Conservation (phyloP, 2,888 invertebrate genomes). For the Mongoloraphidia duomilia region DNA sequence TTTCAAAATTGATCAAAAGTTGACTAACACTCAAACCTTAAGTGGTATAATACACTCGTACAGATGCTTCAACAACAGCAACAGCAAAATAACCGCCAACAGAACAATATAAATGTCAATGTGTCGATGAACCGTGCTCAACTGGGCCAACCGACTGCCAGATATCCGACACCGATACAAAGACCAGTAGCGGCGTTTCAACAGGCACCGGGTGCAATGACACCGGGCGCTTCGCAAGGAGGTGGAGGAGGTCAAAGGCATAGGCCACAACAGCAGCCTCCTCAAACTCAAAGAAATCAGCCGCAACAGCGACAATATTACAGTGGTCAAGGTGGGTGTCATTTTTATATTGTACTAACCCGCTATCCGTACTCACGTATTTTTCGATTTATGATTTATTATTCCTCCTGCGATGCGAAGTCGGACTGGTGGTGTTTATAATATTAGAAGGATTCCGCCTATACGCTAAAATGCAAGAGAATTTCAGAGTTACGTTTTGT, state of each 20-base stretch:
- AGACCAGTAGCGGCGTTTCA: slow-evolving; percentile 36
- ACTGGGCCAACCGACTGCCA: slow-evolving; percentile 24
- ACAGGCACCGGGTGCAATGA: slow-evolving; percentile 28
- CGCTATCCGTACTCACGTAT: slow-evolving; percentile 2
- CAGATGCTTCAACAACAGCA: no score
- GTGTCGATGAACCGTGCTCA: slow-evolving; percentile 12
- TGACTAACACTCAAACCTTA: no score
- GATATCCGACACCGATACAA: slow-evolving; percentile 38
- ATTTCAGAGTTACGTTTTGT: background rate
- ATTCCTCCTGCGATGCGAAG: no score
- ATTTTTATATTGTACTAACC: slow-evolving; percentile 1
- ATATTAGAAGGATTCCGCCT: no score
- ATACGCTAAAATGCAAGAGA: no score
- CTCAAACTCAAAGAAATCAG: slow-evolving; percentile 14
- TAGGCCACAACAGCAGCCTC: slow-evolving; percentile 24
- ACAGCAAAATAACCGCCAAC: slow-evolving; percentile 4
- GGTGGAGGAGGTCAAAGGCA: slow-evolving; percentile 27
- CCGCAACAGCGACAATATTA: slow-evolving; percentile 36
- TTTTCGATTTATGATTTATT: no score
- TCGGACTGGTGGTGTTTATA: no score
- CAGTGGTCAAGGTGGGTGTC: slow-evolving; percentile 31
- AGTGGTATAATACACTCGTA: no score
- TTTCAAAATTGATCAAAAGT: no score
- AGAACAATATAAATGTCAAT: slow-evolving; percentile 2
- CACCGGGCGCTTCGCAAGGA: slow-evolving; percentile 20